Conservation (phyloP, 2,888 invertebrate species). For the Tachystola acroxantha region DNA sequence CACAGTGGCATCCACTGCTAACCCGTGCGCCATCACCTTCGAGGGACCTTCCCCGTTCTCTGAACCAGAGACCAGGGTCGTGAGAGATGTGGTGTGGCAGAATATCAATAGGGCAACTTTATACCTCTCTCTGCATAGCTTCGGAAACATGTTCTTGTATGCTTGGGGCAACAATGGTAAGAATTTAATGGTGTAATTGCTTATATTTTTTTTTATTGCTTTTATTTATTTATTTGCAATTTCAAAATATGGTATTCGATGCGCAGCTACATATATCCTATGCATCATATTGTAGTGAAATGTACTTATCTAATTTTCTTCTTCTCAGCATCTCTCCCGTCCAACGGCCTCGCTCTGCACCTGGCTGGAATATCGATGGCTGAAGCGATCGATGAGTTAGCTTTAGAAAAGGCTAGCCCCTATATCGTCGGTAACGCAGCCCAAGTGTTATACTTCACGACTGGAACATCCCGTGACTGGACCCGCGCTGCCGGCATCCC, state of each 20-base stretch:
- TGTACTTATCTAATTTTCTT: no score
- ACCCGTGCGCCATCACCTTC: slow-evolving; percentile 81
- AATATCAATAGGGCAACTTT: slow-evolving; percentile 71
- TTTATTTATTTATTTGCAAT: no score
- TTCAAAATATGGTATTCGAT: no score
- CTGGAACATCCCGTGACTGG: slow-evolving; percentile 85
- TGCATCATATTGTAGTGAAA: no score
- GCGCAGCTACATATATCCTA: no score
- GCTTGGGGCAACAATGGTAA: slow-evolving; percentile 82
- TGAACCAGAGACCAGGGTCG: slow-evolving; percentile 80
- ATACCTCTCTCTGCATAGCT: slow-evolving; percentile 87
- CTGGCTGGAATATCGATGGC: slow-evolving; percentile 59
- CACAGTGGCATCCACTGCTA: slow-evolving; percentile 57
- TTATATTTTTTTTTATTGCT: no score
- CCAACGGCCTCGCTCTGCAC: slow-evolving; percentile 67
- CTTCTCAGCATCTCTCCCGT: slow-evolving; percentile 70
- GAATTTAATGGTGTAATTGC: slow-evolving; percentile 9
- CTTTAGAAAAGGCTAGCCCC: slow-evolving; percentile 45
- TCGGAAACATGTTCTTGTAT: slow-evolving; percentile 82
- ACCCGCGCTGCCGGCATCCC: slow-evolving; percentile 77
- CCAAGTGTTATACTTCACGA: slow-evolving; percentile 74
- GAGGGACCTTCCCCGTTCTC: slow-evolving; percentile 82
- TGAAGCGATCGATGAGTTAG: slow-evolving; percentile 57
- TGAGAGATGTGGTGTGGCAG: slow-evolving; percentile 77
- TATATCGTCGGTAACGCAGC: slow-evolving; percentile 79